Evolutionary conservation across 1,140 invertebrate genomes (phyloP), one percentile per base, ranked within the genome.

Genomic region (Chrysomallon squamiferum): DNA sequence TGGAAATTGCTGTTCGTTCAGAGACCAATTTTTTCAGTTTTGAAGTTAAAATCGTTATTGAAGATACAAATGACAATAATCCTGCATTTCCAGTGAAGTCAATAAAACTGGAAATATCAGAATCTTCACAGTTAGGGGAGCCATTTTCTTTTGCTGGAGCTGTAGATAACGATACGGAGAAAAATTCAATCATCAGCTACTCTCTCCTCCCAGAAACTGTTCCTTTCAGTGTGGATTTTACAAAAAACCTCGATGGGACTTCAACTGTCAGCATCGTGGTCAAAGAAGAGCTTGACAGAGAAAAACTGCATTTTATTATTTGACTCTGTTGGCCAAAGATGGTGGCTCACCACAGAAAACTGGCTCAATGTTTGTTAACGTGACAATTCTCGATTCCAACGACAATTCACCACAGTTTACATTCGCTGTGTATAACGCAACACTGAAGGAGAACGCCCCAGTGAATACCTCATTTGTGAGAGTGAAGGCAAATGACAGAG

Each of bases 381-480:
- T 99, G 62, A 93, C 93, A 18, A 94, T 99, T 0, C 96, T 96
- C 82, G 96, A 98, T 84, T 93, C 95, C 0, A 99, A 99, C 87
- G 95, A 98, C 84, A 95, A 98, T 85, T 92, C 95, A 79, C 97
- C 96, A 15, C 90, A 92, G 83, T 94, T 96, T 63, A 47, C 67
- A 7, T 59, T 72, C 30, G 43, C 43, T 13, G 41, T 60, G 13
- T 84, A 96, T 80, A 85, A 91, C 33, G 87, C 91, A 5, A 94
- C 92, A n/a, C 86, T 98, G 9, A 92, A 92, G 68, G 95, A 97
- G 87, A 93, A 93, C 80, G 90, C 91, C 0, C 89, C 92, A 25
- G 88, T 93, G 0, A 90, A 92, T 59, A 93, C 93, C 60, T 62
- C 69, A 9, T 69, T 83, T 30, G 85, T 96, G 52, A 66, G 88